phyloP scores from a whole-genome alignment of 1,140 invertebrate genomes.

The Lutraria rhynchaena region DNA sequence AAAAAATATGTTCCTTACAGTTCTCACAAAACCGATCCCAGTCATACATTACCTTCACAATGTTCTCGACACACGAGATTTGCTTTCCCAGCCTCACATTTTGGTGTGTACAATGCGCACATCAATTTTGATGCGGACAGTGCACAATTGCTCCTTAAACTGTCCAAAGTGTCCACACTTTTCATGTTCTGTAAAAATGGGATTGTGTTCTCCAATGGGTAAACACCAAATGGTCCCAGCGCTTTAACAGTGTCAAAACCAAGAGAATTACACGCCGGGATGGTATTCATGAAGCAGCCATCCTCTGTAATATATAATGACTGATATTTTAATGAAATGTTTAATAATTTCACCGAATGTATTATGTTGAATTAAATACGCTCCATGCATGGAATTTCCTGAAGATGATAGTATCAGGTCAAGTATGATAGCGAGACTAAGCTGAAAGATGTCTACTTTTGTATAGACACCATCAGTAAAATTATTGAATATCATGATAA shows the following conservation, averaged over 20 bases:
- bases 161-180: background rate
- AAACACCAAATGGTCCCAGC: constrained; percentile 1
- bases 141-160: background rate
- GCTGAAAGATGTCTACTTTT: no score
- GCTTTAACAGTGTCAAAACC: constrained; percentile 3
- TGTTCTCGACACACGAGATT: background rate
- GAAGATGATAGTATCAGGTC: no score
- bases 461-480: no score
- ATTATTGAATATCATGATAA: no score
- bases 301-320: background rate
- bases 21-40: no score
- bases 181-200: background rate
- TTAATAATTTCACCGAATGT: no score
- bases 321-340: no score
- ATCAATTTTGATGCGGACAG: background rate
- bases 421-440: no score
- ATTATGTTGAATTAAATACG: no score
- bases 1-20: no score
- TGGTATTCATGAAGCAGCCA: background rate
- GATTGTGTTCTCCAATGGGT: background rate
- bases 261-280: background rate
- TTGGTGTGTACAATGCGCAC: constrained; percentile 7
- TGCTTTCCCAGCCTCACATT: background rate
- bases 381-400: no score
- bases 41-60: background rate